Evolutionary conservation across 2,888 invertebrate genomes (phyloP).

Genomic region (Prosapia bicincta): DNA sequence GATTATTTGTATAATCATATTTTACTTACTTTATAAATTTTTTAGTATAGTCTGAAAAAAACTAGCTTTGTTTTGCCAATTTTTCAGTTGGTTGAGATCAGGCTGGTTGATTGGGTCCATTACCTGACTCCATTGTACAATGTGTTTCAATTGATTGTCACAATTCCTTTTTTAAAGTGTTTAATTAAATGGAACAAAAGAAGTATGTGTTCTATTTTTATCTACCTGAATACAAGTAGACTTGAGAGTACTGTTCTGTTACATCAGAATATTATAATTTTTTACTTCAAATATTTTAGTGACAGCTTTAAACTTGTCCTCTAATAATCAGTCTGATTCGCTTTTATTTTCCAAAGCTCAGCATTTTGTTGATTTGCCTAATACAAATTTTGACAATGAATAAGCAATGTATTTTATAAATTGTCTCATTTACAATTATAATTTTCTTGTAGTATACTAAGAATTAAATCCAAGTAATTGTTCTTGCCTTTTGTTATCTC

Average conservation of each 20-base stretch:
- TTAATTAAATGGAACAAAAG: neutral
- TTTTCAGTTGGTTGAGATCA: constrained; percentile 28
- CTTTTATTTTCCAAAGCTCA: neutral
- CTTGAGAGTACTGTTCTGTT: no score
- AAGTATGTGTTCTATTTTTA: neutral
- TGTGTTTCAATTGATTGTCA: neutral
- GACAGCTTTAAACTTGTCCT: neutral
- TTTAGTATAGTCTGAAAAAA: constrained; percentile 16
- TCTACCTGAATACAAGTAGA: no score
- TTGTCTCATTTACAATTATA: no score
- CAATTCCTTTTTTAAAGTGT: neutral
- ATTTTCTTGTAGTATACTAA: no score
- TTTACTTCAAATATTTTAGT: no score
- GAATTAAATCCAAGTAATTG: no score
- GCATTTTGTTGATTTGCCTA: neutral
- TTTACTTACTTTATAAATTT: constrained; percentile 19
- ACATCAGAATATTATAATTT: no score
- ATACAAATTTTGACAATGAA: neutral
- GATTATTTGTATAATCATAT: constrained; percentile 17
- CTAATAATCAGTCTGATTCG: neutral
- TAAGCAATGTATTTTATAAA: no score
- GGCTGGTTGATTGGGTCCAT: constrained; percentile 34
- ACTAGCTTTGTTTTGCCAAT: constrained; percentile 17
- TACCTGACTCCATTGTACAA: neutral
- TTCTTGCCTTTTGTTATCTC: neutral